phyloP scores from a whole-genome alignment of 2,797 vertebrate species.

The Diglossa cyanea region DNA sequence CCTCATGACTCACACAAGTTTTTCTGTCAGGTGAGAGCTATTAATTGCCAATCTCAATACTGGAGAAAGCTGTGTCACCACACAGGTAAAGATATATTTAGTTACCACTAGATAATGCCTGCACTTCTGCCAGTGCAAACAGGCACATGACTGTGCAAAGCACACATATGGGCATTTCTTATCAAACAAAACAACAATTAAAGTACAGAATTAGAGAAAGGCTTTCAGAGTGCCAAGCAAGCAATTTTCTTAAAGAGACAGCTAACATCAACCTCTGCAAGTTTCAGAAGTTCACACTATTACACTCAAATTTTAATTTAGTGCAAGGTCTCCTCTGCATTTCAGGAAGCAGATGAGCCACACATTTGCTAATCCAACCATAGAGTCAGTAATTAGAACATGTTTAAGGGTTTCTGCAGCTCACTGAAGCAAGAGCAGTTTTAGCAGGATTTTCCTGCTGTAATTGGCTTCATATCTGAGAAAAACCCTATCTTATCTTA shows the following conservation, averaged over 20 bases:
- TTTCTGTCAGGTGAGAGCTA: constrained; percentile 4
- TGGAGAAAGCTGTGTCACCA: constrained; percentile 11
- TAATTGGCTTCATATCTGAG: background rate
- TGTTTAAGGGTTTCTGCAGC: background rate
- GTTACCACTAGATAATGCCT: background rate
- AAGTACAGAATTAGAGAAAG: background rate
- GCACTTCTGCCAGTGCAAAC: background rate
- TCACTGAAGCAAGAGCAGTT: constrained; percentile 45
- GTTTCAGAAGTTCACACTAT: background rate
- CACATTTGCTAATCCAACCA: background rate
- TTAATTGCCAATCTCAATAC: background rate
- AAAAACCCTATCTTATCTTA: background rate
- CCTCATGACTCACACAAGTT: constrained; percentile 3
- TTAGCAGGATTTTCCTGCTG: constrained; percentile 52
- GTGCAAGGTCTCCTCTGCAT: background rate
- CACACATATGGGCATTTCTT: background rate
- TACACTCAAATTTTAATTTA: background rate
- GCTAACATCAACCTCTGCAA: background rate
- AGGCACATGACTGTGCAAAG: background rate
- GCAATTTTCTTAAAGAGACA: background rate
- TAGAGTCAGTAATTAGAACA: background rate
- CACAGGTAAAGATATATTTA: constrained; percentile 38
- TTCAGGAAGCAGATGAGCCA: background rate
- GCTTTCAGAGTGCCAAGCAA: background rate
- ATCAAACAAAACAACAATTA: background rate